Percentiles rank a stretch among this genome's conserved stretches.
Conservation (phyloP, 2,888 invertebrate species). For the Boloria euphrosyne region DNA sequence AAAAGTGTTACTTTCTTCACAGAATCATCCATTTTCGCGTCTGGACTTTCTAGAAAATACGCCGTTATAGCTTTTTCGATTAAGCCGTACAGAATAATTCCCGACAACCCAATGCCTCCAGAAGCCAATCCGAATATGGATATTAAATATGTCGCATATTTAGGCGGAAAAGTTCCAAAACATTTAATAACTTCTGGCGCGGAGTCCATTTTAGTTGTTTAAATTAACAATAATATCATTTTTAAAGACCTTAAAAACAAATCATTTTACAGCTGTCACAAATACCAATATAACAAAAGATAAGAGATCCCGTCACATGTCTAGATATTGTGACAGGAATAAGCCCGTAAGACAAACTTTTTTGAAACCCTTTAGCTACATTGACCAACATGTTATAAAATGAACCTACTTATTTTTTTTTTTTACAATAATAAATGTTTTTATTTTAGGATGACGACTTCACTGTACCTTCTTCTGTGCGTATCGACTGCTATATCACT, state of each 20-base stretch:
- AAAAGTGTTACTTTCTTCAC: constrained; percentile 49
- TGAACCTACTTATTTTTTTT: no score
- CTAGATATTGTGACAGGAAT: no score
- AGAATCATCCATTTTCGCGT: constrained; percentile 37
- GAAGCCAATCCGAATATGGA: constrained; percentile 48
- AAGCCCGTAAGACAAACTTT: no score
- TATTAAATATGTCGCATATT: constrained; percentile 52
- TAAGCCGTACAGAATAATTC: constrained; percentile 50
- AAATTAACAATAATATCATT: background rate
- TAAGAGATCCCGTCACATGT: no score
- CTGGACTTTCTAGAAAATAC: constrained; percentile 18
- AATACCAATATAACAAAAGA: no score
- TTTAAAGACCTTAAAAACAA: background rate
- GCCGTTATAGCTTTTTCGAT: constrained; percentile 46
- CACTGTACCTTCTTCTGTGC: constrained; percentile 41
- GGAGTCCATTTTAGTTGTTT: constrained; percentile 26
- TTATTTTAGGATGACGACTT: constrained; percentile 53
- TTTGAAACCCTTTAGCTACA: no score
- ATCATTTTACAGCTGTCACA: background rate
- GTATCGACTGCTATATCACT: constrained; percentile 51
- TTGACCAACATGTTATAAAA: no score
- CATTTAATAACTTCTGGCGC: constrained; percentile 49
- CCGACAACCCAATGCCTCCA: constrained; percentile 49
- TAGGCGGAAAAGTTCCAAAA: constrained; percentile 49
- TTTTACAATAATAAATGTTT: no score